Evolutionary conservation across 2,113 vertebrate genomes (phyloP).

Genomic region (Odontesthes bonariensis): DNA sequence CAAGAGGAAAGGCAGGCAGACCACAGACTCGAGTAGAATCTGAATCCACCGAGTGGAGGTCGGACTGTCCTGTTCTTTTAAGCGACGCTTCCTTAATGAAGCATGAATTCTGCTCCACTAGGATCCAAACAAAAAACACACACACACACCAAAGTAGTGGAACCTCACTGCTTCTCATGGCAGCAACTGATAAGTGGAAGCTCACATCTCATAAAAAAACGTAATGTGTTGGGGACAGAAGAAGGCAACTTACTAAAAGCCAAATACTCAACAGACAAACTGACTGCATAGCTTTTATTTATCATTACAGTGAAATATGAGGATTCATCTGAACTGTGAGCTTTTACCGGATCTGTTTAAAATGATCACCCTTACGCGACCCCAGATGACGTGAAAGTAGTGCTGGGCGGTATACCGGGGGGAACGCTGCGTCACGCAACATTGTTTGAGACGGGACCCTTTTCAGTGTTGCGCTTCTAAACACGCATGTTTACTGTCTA

Average conservation of each 20-base stretch:
- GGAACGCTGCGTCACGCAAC: too few species aligned
- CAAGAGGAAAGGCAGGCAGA: slow-evolving; percentile 33
- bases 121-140: slow-evolving; percentile 33
- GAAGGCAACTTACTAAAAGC: slow-evolving; percentile 48
- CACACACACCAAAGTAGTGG: neutral
- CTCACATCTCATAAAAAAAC: slow-evolving; percentile 45
- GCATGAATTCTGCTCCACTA: slow-evolving; percentile 23
- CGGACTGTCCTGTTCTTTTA: slow-evolving; percentile 50
- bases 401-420: too few species aligned
- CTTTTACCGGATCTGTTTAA: too few species aligned
- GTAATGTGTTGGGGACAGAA: neutral
- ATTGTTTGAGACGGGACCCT: too few species aligned
- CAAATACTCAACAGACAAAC: slow-evolving; percentile 53
- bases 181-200: slow-evolving; percentile 39
- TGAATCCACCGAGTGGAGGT: slow-evolving; percentile 32
- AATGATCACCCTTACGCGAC: neutral
- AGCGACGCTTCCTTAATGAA: slow-evolving; percentile 65
- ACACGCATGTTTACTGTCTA: too few species aligned
- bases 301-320: slow-evolving; percentile 44
- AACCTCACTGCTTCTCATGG: slow-evolving; percentile 4
- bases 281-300: slow-evolving; percentile 28
- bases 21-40: slow-evolving; percentile 38
- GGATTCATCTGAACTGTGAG: slow-evolving; percentile 19
- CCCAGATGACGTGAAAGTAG: too few species aligned
- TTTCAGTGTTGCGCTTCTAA: too few species aligned